These are phyloP conservation scores for Polypterus senegalus DNA, from an alignment of 2,113 vertebrate genomes.

Conservation along the genomic window DNA sequence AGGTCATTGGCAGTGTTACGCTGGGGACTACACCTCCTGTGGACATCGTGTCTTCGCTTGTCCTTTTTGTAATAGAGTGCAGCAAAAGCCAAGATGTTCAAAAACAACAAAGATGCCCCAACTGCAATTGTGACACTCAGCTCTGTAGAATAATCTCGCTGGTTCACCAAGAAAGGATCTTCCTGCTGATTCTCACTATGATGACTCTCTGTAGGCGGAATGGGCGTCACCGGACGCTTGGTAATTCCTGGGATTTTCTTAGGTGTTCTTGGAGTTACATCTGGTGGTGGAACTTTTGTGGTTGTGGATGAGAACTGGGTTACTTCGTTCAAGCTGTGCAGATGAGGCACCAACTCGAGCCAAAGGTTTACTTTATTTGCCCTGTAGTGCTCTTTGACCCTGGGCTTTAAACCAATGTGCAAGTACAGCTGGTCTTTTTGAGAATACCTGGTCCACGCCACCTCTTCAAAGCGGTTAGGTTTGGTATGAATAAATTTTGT, in stretches of 20 bases:
- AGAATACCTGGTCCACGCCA: slow-evolving; percentile 94
- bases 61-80: slow-evolving; percentile 98
- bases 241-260: slow-evolving; percentile 71
- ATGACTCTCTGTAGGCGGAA: slow-evolving; percentile 82
- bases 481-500: slow-evolving; percentile 98
- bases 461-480: slow-evolving; percentile 96
- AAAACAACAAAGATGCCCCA: slow-evolving; percentile 87
- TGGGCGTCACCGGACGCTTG: slow-evolving; percentile 71
- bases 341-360: slow-evolving; percentile 93
- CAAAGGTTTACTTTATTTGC: slow-evolving; percentile 97
- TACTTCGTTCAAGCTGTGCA: slow-evolving; percentile 95
- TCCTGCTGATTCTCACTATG: slow-evolving; percentile 79
- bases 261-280: slow-evolving; percentile 79
- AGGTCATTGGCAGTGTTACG: slow-evolving; percentile 81
- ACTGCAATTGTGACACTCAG: slow-evolving; percentile 93
- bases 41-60: slow-evolving; percentile 88
- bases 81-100: slow-evolving; percentile 94
- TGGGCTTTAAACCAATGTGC: slow-evolving; percentile 93
- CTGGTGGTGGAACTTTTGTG: slow-evolving; percentile 89
- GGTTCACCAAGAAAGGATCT: slow-evolving; percentile 82
- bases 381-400: slow-evolving; percentile 94
- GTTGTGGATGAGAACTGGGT: slow-evolving; percentile 93
- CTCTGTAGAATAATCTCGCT: slow-evolving; percentile 94
- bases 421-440: slow-evolving; percentile 97
- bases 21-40: slow-evolving; percentile 89